These are phyloP conservation scores for Synanthedon vespiformis DNA, from an alignment of 2,888 invertebrate genomes.

Conservation along the genomic window DNA sequence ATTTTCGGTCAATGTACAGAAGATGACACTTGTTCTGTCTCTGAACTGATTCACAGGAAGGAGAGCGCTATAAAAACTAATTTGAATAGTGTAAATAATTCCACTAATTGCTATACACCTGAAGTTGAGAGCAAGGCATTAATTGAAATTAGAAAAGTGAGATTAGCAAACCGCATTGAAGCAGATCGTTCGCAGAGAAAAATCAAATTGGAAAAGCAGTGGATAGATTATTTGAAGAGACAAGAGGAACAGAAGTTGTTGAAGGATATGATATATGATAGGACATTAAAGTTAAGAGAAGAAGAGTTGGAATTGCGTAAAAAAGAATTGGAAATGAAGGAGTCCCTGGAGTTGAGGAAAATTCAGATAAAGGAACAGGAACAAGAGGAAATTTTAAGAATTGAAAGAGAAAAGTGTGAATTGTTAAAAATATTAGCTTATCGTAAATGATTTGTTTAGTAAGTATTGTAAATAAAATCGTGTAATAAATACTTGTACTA, in stretches of 20 bases:
- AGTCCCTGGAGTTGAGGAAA: conserved; percentile 26
- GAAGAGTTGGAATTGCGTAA: conserved; percentile 27
- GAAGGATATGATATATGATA: conserved; percentile 26
- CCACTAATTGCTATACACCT: background rate
- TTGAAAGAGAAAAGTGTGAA: conserved; percentile 33
- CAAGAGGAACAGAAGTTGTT: conserved; percentile 25
- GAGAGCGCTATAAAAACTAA: conserved; percentile 9
- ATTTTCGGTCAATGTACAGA: conserved; percentile 33
- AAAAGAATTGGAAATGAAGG: conserved; percentile 27
- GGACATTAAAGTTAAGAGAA: conserved; percentile 25
- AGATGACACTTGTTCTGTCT: conserved; percentile 22
- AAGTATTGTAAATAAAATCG: too few relatives aligned
- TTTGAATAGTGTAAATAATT: conserved; percentile 2
- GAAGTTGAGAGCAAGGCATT: conserved; percentile 25
- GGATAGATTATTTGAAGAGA: conserved; percentile 31
- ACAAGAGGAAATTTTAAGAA: conserved; percentile 21
- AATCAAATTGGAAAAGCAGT: conserved; percentile 35
- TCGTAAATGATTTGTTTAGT: background rate
- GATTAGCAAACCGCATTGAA: conserved; percentile 35
- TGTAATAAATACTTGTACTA: too few relatives aligned
- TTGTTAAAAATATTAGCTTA: conserved; percentile 16
- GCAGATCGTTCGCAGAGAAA: conserved; percentile 33
- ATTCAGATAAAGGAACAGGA: conserved; percentile 28
- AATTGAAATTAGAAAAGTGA: conserved; percentile 32
- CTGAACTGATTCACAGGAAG: conserved; percentile 21